Conservation (phyloP, 1,140 invertebrate species). For the Bilobella aurantiaca region DNA sequence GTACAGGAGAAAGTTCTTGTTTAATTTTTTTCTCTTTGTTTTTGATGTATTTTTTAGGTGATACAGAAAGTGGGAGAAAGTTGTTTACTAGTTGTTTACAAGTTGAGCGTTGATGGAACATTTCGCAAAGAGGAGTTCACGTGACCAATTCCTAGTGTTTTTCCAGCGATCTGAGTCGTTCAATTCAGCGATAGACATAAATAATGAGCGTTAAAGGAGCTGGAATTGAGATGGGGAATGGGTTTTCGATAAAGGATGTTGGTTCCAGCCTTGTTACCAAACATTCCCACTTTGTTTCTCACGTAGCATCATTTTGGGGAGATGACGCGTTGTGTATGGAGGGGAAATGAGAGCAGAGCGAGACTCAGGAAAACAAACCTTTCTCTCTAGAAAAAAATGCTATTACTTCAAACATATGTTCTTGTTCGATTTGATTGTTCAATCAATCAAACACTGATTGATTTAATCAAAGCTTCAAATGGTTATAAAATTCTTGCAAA, state of each 20-base stretch:
- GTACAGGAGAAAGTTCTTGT: too few relatives aligned
- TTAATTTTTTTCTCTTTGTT: too few relatives aligned
- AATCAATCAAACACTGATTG: too few relatives aligned
- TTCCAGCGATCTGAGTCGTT: neutral
- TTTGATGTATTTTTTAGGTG: neutral
- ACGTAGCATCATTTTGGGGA: too few relatives aligned
- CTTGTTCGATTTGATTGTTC: too few relatives aligned
- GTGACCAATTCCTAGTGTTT: neutral
- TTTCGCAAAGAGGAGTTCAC: neutral
- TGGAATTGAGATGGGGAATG: constrained; percentile 6
- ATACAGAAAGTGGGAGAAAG: neutral
- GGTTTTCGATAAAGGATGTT: neutral
- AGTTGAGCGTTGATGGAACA: neutral
- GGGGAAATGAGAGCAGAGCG: too few relatives aligned
- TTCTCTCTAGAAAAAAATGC: too few relatives aligned
- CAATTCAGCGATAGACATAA: neutral
- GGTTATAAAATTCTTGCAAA: too few relatives aligned
- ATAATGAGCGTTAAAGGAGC: constrained; percentile 1
- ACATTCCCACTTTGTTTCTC: neutral
- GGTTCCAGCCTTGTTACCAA: neutral
- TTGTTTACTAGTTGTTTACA: neutral
- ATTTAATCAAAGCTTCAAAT: too few relatives aligned
- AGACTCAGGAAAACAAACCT: too few relatives aligned
- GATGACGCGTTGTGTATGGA: too few relatives aligned
- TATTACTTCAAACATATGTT: too few relatives aligned